Base-by-base conservation (phyloP, 2,888 invertebrate species). In the Tetramorium bicarinatum region DNA sequence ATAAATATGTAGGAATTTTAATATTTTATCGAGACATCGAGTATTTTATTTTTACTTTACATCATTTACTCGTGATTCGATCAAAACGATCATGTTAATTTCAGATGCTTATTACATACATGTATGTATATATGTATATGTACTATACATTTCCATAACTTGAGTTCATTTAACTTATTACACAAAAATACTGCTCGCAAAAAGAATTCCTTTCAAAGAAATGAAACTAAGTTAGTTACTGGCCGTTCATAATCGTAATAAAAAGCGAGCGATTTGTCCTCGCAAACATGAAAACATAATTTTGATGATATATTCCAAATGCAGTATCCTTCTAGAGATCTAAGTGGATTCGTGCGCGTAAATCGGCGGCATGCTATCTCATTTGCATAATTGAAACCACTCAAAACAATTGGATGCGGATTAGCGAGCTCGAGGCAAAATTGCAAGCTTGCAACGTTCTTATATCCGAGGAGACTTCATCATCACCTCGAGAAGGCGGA, bases 321-420 rank as follows among this genome's bases (percentile, higher is more conserved):
- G 88, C 83, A 85, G 87, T 87, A 89, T 92, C 87, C 88, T 83
- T 75, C 29, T 34, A 34, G 82, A 79, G 84, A 90, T 87, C 83
- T 83, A 85, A 87, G 89, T 83, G 87, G 83, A 86, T 88, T 64
- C 77, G 81, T 80, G 71, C 71, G 84, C 85, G 86, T 87, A 89
- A 91, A 90, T 89, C 88, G 88, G 86, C 85, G 87, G 88, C 77
- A 87, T 88, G 89, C 89, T 90, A 87, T 90, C 89, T 93, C 91
- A 91, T 93, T 92, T 93, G 91, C 92, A 92, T 93, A 93, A 93
- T 93, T 93, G 92, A 92, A 91, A 92, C 90, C 92, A 93, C 93
- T 93, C 90, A 89, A 93, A 92, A 91, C 92, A 93, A 93, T 93
- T 92, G 93, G 90, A 91, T 89, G 89, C 84, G 91, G 91, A 92